These are phyloP conservation scores for Heliconius eleuchia DNA, from an alignment of 1,140 invertebrate species.

Conservation along the genomic window DNA sequence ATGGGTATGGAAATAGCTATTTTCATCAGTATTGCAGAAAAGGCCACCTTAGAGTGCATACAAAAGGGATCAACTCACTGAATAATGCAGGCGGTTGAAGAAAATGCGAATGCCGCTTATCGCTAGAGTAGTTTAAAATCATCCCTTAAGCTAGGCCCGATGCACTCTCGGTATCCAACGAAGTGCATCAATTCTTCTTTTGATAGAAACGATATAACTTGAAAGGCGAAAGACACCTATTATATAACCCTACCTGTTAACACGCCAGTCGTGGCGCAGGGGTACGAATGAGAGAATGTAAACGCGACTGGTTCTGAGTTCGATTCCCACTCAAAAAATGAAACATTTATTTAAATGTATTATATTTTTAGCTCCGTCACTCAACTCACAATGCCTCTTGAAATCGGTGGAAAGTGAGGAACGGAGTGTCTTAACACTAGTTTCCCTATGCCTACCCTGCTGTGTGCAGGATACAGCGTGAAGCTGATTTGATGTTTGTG, in stretches of 20 bases:
- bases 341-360: too few relatives aligned
- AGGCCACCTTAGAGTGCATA: conserved; percentile 31
- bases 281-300: too few relatives aligned
- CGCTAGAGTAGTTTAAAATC: conserved; percentile 38
- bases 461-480: too few relatives aligned
- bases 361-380: too few relatives aligned
- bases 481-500: too few relatives aligned
- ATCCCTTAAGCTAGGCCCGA: conserved; percentile 33
- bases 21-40: conserved; percentile 19
- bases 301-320: too few relatives aligned
- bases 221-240: not conserved
- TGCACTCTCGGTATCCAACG: conserved; percentile 33
- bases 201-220: not conserved
- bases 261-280: too few relatives aligned
- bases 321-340: too few relatives aligned
- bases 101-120: conserved; percentile 38
- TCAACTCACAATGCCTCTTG: too few relatives aligned
- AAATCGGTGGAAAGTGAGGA: too few relatives aligned
- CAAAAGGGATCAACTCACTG: conserved; percentile 36
- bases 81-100: conserved; percentile 34
- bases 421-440: too few relatives aligned
- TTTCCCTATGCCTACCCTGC: too few relatives aligned
- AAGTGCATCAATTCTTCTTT: not conserved
- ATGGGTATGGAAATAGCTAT: not conserved
- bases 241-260: not conserved